Base-by-base conservation (phyloP, 2,888 invertebrate genomes). In the Chloroclysta siterata region DNA sequence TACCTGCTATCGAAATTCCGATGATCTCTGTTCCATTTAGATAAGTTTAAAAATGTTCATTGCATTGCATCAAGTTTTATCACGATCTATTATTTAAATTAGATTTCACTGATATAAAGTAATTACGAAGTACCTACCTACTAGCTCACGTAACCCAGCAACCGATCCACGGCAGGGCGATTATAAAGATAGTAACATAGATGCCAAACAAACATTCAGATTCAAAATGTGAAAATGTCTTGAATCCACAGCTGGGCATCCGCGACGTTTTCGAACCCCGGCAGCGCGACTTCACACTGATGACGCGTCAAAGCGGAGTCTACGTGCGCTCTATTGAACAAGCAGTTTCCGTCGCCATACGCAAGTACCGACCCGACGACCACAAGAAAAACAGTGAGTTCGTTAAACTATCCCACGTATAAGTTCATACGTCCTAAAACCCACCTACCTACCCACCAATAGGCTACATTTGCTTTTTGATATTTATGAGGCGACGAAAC, bases 321-420 rank as follows among this genome's bases (percentile, higher is more conserved):
- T 97, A 96, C 79, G 97, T 97, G 41, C 95, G 96, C 60, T 97
- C 97, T 84, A 95, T 97, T 74, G 97, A 97, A 84, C 97, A 97
- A 87, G 95, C 96, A 15, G 96, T 97, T 66, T 96, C 96, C 57
- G 96, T 97, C 14, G 96, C 95, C 77, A 97, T 97, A 74, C 94
- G 96, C 77, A 97, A 97, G 83, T 96, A 96, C 83, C 93, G 94
- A 73, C 94, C 87, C n/a, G 88, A 89, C 60, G 88, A 95, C 76
- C 89, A 93, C 2, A 94, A 93, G 72, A 92, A 87, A 74, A 90
- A 93, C 73, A 84, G 94, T 94, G 76, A 92, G 93, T 89, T 73
- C 56, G 11, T 10, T 59, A 52, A 53, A 50, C 52, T 47, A 22
- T 29, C 29, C 22, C 17, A 46, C 46, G 46, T 11, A 8, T 39